Evolutionary conservation across 2,888 invertebrate genomes (phyloP), one percentile per base, ranked within the genome.

Genomic region (Amorpha juglandis): DNA sequence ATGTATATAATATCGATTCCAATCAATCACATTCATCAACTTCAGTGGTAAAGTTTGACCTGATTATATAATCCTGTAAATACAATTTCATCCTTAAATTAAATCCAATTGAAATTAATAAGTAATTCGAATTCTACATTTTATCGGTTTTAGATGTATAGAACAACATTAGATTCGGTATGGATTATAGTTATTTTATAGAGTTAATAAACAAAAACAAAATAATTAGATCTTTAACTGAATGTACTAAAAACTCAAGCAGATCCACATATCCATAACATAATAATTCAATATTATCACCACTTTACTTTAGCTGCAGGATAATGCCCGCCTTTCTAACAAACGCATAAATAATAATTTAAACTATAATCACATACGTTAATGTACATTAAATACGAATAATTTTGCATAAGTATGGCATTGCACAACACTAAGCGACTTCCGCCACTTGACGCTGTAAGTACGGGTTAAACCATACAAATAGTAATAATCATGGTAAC

Each of bases 401-500:
- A 55, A 55, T 55, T 55, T 55, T 35, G 55, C 55, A 55, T 55
- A 55, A 55, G 35, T 55, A 55, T 33, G 6, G 55, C n/a, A 8
- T 38, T 55, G 55, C 55, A 55, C 35, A 55, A 55, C 33, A 35
- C n/a, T 8, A 35, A 35, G 7, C 35, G 55, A 55, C 35, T 55
- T 55, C 55, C 55, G 55, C 35, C 55, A 55, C 33, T 55, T 55
- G 33, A 55, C 55, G 35, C 35, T 35, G 33, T 55, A 55, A 55
- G 55, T 55, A 35, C 35, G 35, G 35, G 55, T 55, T 55, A 35
- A 55, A 35, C n/a, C 35, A n/a, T 55, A n/a, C 35, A 55, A 55
- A 63, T 63, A 48, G 27, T 27, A 48, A 48, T 47, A 63, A 48
- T 63, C n/a, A 48, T 14, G 1, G 48, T n/a, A 47, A 72, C 70